Conservation (phyloP, 2,113 vertebrate genomes). For the Tachysurus vachellii region DNA sequence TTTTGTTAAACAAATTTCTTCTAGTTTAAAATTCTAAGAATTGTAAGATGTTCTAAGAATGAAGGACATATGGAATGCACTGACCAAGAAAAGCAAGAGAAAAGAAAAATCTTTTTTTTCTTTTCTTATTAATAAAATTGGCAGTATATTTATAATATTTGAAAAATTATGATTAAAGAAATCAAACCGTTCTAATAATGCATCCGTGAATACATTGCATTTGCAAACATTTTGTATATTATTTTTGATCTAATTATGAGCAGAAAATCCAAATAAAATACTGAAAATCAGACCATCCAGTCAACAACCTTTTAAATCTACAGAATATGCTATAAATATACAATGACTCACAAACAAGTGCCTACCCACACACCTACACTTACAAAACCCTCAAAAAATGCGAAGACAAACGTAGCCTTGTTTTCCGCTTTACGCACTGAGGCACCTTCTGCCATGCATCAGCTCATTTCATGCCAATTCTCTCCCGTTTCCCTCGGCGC, state of each 20-base stretch:
- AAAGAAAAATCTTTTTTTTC: background rate
- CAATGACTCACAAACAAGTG: slow-evolving; percentile 10
- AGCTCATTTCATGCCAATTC: slow-evolving; percentile 22
- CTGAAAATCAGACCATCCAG: too few relatives aligned
- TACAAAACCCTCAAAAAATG: background rate
- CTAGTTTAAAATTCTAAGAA: background rate
- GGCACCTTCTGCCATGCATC: slow-evolving; percentile 8
- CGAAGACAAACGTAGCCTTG: background rate
- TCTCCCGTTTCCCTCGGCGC: background rate
- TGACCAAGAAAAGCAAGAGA: background rate
- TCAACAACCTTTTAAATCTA: background rate
- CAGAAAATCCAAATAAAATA: background rate
- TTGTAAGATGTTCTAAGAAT: background rate
- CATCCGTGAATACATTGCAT: background rate
- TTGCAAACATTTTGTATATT: too few relatives aligned
- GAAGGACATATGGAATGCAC: background rate
- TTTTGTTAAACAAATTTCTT: too few relatives aligned
- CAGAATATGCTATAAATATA: slow-evolving; percentile 2
- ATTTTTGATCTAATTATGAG: too few relatives aligned
- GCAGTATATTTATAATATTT: background rate
- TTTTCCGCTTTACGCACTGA: slow-evolving; percentile 12
- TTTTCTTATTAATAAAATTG: background rate
- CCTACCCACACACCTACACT: slow-evolving; percentile 18
- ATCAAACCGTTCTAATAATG: background rate
- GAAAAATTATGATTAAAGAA: background rate